These are phyloP conservation scores for Hylyphantes graminicola DNA, from an alignment of 1,140 invertebrate species.

Conservation along the genomic window DNA sequence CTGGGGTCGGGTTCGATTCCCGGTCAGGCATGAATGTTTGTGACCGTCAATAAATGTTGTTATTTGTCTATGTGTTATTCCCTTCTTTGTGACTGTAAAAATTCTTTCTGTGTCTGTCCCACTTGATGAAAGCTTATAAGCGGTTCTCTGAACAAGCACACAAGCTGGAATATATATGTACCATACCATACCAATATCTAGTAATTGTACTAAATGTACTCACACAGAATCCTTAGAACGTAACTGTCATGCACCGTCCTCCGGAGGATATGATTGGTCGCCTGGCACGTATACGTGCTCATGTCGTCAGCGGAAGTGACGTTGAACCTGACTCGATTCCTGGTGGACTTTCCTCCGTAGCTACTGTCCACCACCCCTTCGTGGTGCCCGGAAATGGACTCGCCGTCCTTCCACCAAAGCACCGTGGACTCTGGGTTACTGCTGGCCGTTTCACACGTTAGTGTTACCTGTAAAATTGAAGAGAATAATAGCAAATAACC, in stretches of 20 bases:
- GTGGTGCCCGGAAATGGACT: conserved; percentile 76
- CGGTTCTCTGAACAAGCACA: too few relatives aligned
- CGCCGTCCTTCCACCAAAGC: conserved; percentile 90
- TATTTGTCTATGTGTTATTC: too few relatives aligned
- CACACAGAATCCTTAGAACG: conserved; percentile 88
- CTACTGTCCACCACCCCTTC: conserved; percentile 81
- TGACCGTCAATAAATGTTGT: too few relatives aligned
- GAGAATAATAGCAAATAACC: too few relatives aligned
- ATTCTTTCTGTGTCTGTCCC: too few relatives aligned
- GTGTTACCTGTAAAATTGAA: conserved; percentile 68
- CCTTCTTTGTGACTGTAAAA: too few relatives aligned
- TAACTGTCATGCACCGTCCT: conserved; percentile 86
- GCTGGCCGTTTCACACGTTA: conserved; percentile 89
- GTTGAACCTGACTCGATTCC: conserved; percentile 82
- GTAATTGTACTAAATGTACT: conserved; percentile 70
- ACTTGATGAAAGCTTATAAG: too few relatives aligned
- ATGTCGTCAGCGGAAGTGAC: conserved; percentile 83
- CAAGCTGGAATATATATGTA: too few relatives aligned
- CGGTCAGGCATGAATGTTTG: too few relatives aligned
- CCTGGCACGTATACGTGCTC: conserved; percentile 90
- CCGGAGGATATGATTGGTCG: conserved; percentile 85
- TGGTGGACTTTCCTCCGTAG: conserved; percentile 85
- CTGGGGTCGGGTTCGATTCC: too few relatives aligned
- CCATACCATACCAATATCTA: too few relatives aligned
- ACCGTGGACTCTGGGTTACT: conserved; percentile 92